Conservation (phyloP, 1,140 invertebrate genomes). For the Adelges cooleyi region DNA sequence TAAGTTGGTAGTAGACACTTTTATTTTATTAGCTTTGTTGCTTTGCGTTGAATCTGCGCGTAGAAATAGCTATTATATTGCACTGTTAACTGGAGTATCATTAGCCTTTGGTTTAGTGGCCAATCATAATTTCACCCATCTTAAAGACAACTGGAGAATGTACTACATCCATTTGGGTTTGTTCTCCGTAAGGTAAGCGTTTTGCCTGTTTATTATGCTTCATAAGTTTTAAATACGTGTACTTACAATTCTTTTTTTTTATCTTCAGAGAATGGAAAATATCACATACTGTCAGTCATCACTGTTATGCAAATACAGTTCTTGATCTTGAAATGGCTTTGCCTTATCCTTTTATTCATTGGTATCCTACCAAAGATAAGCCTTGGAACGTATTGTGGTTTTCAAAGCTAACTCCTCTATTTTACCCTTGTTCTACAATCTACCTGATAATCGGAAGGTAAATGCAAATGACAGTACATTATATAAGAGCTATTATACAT, state of each 20-base stretch:
- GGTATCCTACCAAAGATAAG: constrained; percentile 46
- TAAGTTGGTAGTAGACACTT: constrained; percentile 36
- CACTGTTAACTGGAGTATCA: constrained; percentile 43
- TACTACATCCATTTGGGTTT: constrained; percentile 43
- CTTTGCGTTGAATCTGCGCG: constrained; percentile 43
- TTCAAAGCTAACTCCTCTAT: constrained; percentile 42
- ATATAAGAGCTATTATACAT: too few relatives aligned
- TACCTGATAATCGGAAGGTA: constrained; percentile 42
- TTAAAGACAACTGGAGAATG: constrained; percentile 67
- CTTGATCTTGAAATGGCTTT: constrained; percentile 61
- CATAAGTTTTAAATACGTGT: too few relatives aligned
- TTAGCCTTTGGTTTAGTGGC: constrained; percentile 47
- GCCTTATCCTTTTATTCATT: constrained; percentile 59
- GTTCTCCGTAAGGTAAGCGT: background rate
- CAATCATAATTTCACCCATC: constrained; percentile 74
- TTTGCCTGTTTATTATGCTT: constrained; percentile 36
- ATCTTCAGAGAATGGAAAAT: constrained; percentile 66
- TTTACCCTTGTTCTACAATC: constrained; percentile 41
- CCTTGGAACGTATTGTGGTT: constrained; percentile 33
- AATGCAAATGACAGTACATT: too few relatives aligned
- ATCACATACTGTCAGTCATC: constrained; percentile 64
- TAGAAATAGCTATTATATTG: constrained; percentile 39
- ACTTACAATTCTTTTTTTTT: too few relatives aligned
- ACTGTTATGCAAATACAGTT: constrained; percentile 65
- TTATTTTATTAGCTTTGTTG: constrained; percentile 39